Percentiles rank a stretch among this genome's conserved stretches.
Conservation (phyloP, 1,140 invertebrate genomes). For the Camponotus vicinus region DNA sequence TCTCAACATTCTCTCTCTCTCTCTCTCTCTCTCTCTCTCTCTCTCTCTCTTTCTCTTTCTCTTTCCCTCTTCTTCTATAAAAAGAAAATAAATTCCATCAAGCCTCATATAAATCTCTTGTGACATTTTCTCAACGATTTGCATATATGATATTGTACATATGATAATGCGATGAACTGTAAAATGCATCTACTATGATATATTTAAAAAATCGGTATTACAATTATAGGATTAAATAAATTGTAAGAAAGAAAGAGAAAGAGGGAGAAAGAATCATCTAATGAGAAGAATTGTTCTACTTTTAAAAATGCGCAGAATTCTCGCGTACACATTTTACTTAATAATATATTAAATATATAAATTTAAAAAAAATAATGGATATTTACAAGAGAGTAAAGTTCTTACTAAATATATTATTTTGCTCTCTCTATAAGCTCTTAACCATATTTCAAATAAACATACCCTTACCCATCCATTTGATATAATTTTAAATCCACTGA, state of each 20-base stretch:
- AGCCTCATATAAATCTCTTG: neutral
- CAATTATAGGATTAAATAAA: too few relatives aligned
- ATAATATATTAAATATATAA: conserved; percentile 20
- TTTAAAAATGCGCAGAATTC: neutral
- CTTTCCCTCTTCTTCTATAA: neutral
- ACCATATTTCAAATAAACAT: neutral
- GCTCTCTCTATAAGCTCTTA: neutral
- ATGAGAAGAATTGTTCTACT: conserved; percentile 14
- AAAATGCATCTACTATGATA: too few relatives aligned
- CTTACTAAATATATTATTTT: neutral
- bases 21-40: too few relatives aligned
- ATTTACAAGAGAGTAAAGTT: neutral
- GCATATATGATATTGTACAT: too few relatives aligned
- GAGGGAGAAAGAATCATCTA: too few relatives aligned
- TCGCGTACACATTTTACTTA: neutral
- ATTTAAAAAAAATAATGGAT: neutral
- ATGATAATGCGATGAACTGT: too few relatives aligned
- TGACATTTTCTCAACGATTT: too few relatives aligned
- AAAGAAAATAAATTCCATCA: neutral
- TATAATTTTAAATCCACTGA: neutral
- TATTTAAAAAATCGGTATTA: too few relatives aligned
- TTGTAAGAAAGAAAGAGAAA: too few relatives aligned
- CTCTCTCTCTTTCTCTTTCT: too few relatives aligned
- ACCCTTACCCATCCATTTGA: neutral
- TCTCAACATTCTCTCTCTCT: neutral